Evolutionary conservation across 2,113 vertebrate genomes (phyloP).

Genomic region (Siniperca chuatsi): DNA sequence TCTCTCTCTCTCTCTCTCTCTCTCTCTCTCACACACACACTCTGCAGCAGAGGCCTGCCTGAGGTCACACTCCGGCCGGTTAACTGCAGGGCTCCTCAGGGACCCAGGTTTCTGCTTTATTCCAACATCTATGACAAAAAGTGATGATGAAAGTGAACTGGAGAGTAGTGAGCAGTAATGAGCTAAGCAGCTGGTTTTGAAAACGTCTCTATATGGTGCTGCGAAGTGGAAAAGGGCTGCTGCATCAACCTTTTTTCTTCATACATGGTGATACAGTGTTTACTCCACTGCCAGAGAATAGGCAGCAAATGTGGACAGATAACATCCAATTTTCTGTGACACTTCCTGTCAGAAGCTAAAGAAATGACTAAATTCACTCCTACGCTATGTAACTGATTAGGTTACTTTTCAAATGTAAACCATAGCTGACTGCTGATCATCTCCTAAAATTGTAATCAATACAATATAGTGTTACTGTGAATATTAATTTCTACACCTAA

Average conservation of each 20-base stretch:
- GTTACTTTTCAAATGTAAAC: conserved; percentile 3
- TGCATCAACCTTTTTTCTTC: conserved; percentile 30
- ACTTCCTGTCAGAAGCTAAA: conserved; percentile 11
- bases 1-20: not conserved
- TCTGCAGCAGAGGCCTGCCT: conserved; percentile 23
- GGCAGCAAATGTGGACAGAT: not conserved
- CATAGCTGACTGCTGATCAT: not conserved
- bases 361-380: not conserved
- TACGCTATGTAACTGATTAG: not conserved
- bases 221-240: conserved; percentile 41
- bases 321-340: conserved; percentile 15
- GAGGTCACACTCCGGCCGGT: conserved; percentile 40
- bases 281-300: conserved; percentile 35
- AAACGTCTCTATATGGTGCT: conserved; percentile 31
- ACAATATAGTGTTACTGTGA: not conserved
- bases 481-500: not conserved
- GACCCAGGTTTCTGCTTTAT: conserved; percentile 29
- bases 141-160: conserved; percentile 69
- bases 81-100: conserved; percentile 46
- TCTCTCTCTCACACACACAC: not conserved
- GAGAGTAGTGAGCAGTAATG: conserved; percentile 48
- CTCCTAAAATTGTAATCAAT: not conserved
- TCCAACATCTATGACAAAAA: conserved; percentile 52
- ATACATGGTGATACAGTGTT: conserved; percentile 30
- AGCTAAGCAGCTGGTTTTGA: conserved; percentile 60